Evolutionary conservation across 1,140 invertebrate species (phyloP), one percentile per base, ranked within the genome.

Genomic region (Doryteuthis pealeii): DNA sequence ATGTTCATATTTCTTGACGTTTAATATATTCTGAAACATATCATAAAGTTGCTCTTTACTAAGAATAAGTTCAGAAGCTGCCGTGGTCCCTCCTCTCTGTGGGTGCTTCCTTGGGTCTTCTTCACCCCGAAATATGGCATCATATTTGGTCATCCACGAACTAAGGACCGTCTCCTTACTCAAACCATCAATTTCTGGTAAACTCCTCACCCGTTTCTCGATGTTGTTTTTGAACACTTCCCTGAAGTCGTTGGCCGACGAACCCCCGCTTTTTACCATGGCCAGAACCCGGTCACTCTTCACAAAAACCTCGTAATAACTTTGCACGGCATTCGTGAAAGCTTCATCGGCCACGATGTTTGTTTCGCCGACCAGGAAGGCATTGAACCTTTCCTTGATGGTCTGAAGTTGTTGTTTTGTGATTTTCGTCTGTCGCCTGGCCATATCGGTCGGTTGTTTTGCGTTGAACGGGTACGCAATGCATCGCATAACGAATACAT

Each of bases 131-230:
- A 98, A 94, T 85, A 99, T 99, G 87, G 96, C 96, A 90, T 99
- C 98, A 89, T 99, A 99, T 90, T 99, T 99, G 45, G 96, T 95
- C 92, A 99, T 94, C 98, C 98, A 99, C 69, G 97, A 98, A 70
- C 96, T 97, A 80, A 99, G 90, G 31, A 99, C 97, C 69, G 97
- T 99, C 89, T 99, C 98, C 91, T 99, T 99, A 89, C 96, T 99
- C 77, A 99, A 89, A 75, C 98, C 98, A 89, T 99, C 97, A 85
- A 99, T 99, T 91, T 99, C 97, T 78, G 98, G 97, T 83, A 99
- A 91, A 85, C 95, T 97, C 88, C 95, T 93, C 79, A 99, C 95
- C 89, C 96, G 91, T 89, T 98, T 98, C 87, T 98, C 96, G 82
- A 98, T 96, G 87, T 98, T 98, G 87, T 96, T 97, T 87, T 94